These are phyloP conservation scores for Drosophila greeni DNA, from an alignment of 2,888 invertebrate species.

Conservation along the genomic window DNA sequence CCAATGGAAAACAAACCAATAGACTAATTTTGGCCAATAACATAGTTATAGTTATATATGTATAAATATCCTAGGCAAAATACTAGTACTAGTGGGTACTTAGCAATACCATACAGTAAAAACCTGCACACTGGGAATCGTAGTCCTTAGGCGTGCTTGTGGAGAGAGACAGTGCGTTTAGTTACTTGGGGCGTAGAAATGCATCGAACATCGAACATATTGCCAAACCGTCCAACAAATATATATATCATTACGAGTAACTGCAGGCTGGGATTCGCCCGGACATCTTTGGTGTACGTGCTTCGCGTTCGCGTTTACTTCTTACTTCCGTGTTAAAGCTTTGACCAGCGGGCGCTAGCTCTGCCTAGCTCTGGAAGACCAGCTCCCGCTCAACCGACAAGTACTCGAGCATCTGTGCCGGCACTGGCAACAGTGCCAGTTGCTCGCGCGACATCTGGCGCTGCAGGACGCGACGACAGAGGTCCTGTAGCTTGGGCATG, in stretches of 20 bases:
- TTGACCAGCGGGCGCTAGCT: slow-evolving; percentile 44
- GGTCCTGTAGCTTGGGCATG: slow-evolving; percentile 85
- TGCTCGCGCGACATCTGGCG: slow-evolving; percentile 82
- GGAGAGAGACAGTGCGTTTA: slow-evolving; percentile 48
- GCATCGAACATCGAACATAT: slow-evolving; percentile 44
- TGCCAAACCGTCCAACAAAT: slow-evolving; percentile 39
- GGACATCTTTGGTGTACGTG: slow-evolving; percentile 62
- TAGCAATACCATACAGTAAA: slow-evolving; percentile 57
- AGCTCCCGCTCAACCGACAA: slow-evolving; percentile 79
- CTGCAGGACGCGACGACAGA: slow-evolving; percentile 86
- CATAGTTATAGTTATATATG: slow-evolving; percentile 34
- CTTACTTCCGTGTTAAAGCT: slow-evolving; percentile 55
- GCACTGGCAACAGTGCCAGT: slow-evolving; percentile 85
- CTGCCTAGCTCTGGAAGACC: slow-evolving; percentile 73
- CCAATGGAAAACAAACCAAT: slow-evolving; percentile 48
- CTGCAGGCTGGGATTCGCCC: slow-evolving; percentile 36
- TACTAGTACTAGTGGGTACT: slow-evolving; percentile 42
- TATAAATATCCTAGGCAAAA: slow-evolving; percentile 29
- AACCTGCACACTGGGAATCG: slow-evolving; percentile 45
- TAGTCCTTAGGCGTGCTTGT: slow-evolving; percentile 28
- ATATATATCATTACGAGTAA: slow-evolving; percentile 27
- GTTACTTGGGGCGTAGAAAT: slow-evolving; percentile 49
- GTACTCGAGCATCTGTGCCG: slow-evolving; percentile 81
- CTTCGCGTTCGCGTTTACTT: slow-evolving; percentile 32
- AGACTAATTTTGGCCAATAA: slow-evolving; percentile 61